Evolutionary conservation across 2,113 vertebrate species (phyloP), one percentile per base, ranked within the genome.

Genomic region (Istiophorus platypterus): DNA sequence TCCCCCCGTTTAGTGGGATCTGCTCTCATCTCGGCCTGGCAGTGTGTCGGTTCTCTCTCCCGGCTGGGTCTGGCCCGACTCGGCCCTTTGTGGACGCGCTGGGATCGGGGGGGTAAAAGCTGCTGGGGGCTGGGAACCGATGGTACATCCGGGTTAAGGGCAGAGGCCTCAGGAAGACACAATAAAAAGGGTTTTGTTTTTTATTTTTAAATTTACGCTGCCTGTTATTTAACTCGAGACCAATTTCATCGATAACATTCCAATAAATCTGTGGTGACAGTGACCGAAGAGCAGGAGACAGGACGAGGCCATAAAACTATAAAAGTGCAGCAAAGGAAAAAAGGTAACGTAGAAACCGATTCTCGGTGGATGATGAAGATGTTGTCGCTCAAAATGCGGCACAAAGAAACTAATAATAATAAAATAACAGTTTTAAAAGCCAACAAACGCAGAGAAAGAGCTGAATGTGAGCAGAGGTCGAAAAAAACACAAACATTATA

Each of bases 1-100:
- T 56, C 29, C 39, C 34, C 70, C 72, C 61, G 78, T 80, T 89
- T 58, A 66, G 71, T 1, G 2, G 74, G 73, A 76, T 81, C 75
- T 68, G 80, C 65, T 85, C 72, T 91, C 89, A 91, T 92, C 90
- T 78, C 72, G 0, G 47, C 72, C 65, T 71, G 76, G 79, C 92
- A 92, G 89, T 27, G 39, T 52, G 75, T 83, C 76, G 70, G 64
- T 49, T 24, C 58, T 56, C 62, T 71, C 82, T 39, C 11, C 3
- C 45, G 76, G 76, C 71, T 86, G 51, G 34, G 85, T 59, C 80
- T 74, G 85, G 82, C 67, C 29, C n/a, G 29, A 78, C 61, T 65
- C 26, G 52, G 80, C 68, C 64, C 84, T 72, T 47, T 57, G 62
- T 12, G 84, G 73, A 62, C 64, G 45, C 45, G 11, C 51, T 68